A percentile compares a stretch with the other conserved stretches of the same genome.
Evolutionary conservation across 2,888 invertebrate genomes (phyloP).

Genomic region (Pyralis farinalis): DNA sequence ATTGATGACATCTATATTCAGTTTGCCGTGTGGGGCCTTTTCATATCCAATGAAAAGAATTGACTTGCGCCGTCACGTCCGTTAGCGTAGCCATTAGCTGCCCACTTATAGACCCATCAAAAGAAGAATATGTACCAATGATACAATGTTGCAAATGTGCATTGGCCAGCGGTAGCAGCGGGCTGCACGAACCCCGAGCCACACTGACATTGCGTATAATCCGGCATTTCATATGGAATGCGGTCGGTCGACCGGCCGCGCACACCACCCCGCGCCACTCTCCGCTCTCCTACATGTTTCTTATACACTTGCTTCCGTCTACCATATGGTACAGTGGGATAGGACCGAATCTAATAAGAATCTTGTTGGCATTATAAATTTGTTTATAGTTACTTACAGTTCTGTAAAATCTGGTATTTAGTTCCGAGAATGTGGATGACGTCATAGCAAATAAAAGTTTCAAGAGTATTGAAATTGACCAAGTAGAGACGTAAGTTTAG

Average conservation of each 20-base stretch:
- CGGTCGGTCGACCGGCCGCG: conserved; percentile 68
- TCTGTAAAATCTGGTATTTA: too few species aligned
- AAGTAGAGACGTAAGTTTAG: not conserved
- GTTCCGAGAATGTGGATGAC: not conserved
- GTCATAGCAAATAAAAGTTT: conserved; percentile 11
- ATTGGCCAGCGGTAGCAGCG: conserved; percentile 34
- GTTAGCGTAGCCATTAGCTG: conserved; percentile 14
- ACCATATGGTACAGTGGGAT: conserved; percentile 72
- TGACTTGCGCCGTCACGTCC: conserved; percentile 45
- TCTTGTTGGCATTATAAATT: conserved; percentile 37
- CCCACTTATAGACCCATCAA: not conserved
- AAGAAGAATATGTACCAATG: not conserved
- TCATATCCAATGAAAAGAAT: conserved; percentile 10
- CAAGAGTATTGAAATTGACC: not conserved
- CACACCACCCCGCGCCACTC: conserved; percentile 49
- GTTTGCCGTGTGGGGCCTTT: too few species aligned
- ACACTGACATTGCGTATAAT: conserved; percentile 78
- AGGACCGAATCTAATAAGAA: conserved; percentile 62
- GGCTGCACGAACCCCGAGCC: conserved; percentile 48
- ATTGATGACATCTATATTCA: too few species aligned
- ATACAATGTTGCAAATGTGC: conserved; percentile 46
- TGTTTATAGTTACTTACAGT: too few species aligned
- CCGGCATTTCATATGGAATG: conserved; percentile 78
- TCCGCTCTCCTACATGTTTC: conserved; percentile 69
- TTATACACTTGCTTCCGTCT: conserved; percentile 65